phyloP scores from a whole-genome alignment of 2,888 invertebrate species.

The Scaptomyza polygonia region DNA sequence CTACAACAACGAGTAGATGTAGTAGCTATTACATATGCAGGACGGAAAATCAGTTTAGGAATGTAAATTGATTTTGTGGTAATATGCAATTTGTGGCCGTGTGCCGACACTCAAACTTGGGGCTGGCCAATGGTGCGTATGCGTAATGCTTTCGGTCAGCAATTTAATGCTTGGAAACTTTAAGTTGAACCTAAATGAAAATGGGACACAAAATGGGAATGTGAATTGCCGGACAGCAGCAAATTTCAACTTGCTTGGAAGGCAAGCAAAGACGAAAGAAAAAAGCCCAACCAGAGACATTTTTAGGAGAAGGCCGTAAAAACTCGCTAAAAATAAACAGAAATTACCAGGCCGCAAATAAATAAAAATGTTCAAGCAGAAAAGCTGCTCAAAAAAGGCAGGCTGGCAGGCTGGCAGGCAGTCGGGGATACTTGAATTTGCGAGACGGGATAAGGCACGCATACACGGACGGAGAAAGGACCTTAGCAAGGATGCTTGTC shows the following conservation, averaged over 20 bases:
- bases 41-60: conserved; percentile 74
- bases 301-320: conserved; percentile 50
- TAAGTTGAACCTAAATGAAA: conserved; percentile 38
- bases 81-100: conserved; percentile 70
- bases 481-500: conserved; percentile 37
- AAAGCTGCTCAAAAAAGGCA: conserved; percentile 70
- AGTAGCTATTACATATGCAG: conserved; percentile 55
- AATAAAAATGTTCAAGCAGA: conserved; percentile 77
- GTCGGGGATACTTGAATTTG: no score
- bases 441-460: conserved; percentile 22
- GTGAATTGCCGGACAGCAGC: conserved; percentile 25
- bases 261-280: conserved; percentile 13
- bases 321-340: conserved; percentile 76
- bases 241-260: no score
- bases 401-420: background rate
- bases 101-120: no score
- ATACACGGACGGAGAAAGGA: conserved; percentile 13
- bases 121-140: conserved; percentile 69
- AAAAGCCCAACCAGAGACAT: conserved; percentile 54
- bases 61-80: conserved; percentile 78
- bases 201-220: conserved; percentile 6
- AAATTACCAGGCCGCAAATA: conserved; percentile 73
- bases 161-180: conserved; percentile 57
- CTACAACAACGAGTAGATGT: conserved; percentile 1
- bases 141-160: conserved; percentile 58